Base-by-base conservation (phyloP, 2,113 vertebrate species). In the Solenodon paradoxus region DNA sequence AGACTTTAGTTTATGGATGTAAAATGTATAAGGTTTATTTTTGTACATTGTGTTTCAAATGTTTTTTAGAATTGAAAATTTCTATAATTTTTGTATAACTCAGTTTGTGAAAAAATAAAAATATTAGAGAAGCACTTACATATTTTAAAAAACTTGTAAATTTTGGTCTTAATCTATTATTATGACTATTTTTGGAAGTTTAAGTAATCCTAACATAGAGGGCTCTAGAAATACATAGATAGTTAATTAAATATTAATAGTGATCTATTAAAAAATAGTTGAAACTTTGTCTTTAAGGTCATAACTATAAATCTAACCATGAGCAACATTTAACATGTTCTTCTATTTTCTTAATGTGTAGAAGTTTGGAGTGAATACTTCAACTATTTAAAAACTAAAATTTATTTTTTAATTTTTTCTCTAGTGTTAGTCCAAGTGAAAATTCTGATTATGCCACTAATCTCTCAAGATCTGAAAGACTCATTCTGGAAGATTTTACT, bases 401-500 rank as follows among this genome's bases (percentile, higher is more conserved):
- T 89, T 3, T 68, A 53, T 53, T 69, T 95, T 94, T 92, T 81
- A 95, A 8, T 38, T 97, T 90, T 97, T 45, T 42, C 95, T n/a
- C 47, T 94, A 97, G 97, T 97, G 94, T 93, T 88, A 95, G 92
- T 94, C 93, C 92, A 81, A 93, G 74, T 68, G 96, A 98, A 89
- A 59, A 35, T 90, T 98, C 82, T 10, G 87, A 96, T 81, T 90
- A 87, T 66, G 95, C 92, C 30, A 95, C 61, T 42, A 85, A 30
- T 88, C 94, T 95, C 0, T 90, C 75, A 85, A 98, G 98, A 22
- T 95, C 95, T 82, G 95, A 94, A 79, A 97, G 92, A 32, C 81
- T 98, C 9, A 97, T 96, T 71, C 61, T 98, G 92, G 98, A 98
- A 94, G 98, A 99, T 84, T 95, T 98, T 45, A 93, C 91, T 92